Evolutionary conservation across 2,113 vertebrate genomes (phyloP), one percentile per base, ranked within the genome.

Genomic region (Megalops atlanticus): DNA sequence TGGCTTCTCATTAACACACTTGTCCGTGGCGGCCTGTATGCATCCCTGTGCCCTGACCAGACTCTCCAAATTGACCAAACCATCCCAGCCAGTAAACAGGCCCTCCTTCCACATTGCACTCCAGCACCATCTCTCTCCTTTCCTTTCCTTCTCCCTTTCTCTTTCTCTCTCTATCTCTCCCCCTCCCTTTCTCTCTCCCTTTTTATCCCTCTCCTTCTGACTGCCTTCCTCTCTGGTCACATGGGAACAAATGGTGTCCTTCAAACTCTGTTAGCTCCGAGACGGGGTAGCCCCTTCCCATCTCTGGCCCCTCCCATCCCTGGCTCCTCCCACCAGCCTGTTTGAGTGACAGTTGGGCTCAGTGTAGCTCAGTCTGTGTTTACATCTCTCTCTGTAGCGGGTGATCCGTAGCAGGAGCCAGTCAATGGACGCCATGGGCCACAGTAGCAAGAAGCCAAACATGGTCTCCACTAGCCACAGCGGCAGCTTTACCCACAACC

Each of bases 371-470:
- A 93, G 86, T 1, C 80, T 87, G 80, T 94, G 74, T 94, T 90
- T 91, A 89, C 89, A 73, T 91, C 83, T 92, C 86, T 94, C 91
- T 90, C 87, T 92, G 86, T 92, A 97, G 96, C 92, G 97, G 83
- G 97, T 97, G 91, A 97, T 98, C 90, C 95, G 96, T 88, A 96
- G 95, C 90, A 97, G 96, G 89, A 97, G 97, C 94, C 97, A 97
- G 85, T 97, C 97, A 81, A 96, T 98, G 97, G 97, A 97, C 1
- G 94, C 96, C 92, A 93, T 96, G 96, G 96, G 95, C 70, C 95
- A 96, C 70, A 95, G 92, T 94, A 95, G 90, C 94, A 97, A 96
- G 94, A 96, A 96, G 91, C 94, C 95, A 82, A 92, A 92, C 88
- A 93, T 94, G 11, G 96, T 97, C 90, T 96, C 96, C 84, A 96